Evolutionary conservation across 92 coral and sea anemone genomes (phyloP), one percentile per base, ranked within the genome.

Genomic region (Meandrina meandrites): DNA sequence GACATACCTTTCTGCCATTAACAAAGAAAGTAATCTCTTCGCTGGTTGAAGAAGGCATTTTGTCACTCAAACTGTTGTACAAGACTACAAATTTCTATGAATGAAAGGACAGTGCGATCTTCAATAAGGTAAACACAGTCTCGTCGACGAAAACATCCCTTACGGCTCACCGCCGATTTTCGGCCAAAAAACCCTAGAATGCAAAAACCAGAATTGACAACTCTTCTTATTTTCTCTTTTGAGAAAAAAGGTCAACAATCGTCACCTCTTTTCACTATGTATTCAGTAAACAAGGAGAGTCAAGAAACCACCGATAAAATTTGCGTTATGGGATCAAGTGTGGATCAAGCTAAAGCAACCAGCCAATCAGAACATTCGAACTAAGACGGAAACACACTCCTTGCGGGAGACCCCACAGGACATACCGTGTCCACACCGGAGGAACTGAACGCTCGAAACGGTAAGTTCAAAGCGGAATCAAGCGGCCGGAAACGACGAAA

Each of bases 1-100:
- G 28, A 64, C 94, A 31, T 50, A 92, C 94, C 93, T 90, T 92
- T 56, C 57, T 89, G 42, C 94, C 93, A 80, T 92, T 92, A 6
- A 92, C 94, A 78, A 92, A 92, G 87, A 92, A 92, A 31, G 35
- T 74, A 48, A 91, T 81, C 79, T 88, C 86, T 76, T 69, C 88
- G 16, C 82, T 64, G 76, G 47, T 36, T 18, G 76, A 24, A 31
- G 88, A 77, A 21, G 88, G 88, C 88, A 85, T 85, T 24, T 18
- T 84, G 30, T 47, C 60, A 16, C 37, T 72, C 40, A 71, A 69
- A 17, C 51, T 70, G 28, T 9, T 48, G 75, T 15, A 40, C 32
- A 56, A 37, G 40, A 21, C 83, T 79, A 36, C 83, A 79, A 54
- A 4, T 36, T 21, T 4, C 4, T 5, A 8, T 18, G 77, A 0